Conservation (phyloP, 2,113 vertebrate genomes). For the Tachysurus fulvidraco region DNA sequence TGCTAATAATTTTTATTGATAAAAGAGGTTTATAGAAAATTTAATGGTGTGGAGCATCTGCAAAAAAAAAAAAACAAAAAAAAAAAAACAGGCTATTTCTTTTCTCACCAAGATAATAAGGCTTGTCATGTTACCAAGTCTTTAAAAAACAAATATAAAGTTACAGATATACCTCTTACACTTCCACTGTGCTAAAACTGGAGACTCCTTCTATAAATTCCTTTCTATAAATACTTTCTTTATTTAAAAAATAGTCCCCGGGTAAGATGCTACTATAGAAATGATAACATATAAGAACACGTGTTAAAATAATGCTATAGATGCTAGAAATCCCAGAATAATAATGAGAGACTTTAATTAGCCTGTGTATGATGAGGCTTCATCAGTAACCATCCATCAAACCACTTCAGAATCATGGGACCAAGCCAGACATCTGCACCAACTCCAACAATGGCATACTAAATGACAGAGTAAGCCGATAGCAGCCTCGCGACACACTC, state of each 20-base stretch:
- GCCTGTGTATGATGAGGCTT: not conserved
- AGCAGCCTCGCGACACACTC: slow-evolving; percentile 4
- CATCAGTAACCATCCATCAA: slow-evolving; percentile 37
- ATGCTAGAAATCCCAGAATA: slow-evolving; percentile 30
- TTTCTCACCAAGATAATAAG: not conserved
- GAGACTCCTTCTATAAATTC: not conserved
- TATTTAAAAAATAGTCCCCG: not conserved
- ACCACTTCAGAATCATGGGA: slow-evolving; percentile 25
- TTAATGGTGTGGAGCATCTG: not conserved
- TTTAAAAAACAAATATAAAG: too few relatives aligned
- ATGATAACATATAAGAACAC: not conserved
- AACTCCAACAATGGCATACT: not conserved
- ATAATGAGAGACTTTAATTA: slow-evolving; percentile 27
- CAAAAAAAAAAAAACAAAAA: not conserved
- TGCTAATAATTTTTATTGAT: not conserved
- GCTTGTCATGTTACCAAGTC: not conserved
- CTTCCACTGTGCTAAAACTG: not conserved
- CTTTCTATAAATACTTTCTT: not conserved
- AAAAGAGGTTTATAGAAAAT: not conserved
- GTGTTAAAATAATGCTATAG: not conserved
- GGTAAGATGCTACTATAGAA: not conserved
- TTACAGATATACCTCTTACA: not conserved
- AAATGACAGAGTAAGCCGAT: not conserved
- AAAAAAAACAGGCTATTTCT: not conserved
- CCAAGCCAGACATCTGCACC: slow-evolving; percentile 23